These are phyloP conservation scores for Hypomesus transpacificus DNA, from an alignment of 2,113 vertebrate genomes.

Conservation along the genomic window DNA sequence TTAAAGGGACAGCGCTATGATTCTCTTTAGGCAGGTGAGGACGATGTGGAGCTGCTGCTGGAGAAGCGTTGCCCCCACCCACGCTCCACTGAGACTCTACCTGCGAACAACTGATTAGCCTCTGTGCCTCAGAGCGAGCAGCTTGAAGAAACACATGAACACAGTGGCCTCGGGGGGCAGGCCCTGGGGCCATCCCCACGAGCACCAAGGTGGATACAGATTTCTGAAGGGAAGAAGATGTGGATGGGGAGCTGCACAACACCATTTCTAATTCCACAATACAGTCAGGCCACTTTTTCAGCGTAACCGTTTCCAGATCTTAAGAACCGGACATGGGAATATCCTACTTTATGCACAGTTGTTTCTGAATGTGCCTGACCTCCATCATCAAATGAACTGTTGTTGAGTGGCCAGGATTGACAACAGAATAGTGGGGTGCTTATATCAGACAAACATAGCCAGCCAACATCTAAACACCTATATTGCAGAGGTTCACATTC, in stretches of 20 bases:
- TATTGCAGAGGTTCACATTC: too few species aligned
- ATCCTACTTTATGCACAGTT: conserved; percentile 8
- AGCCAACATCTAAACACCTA: too few species aligned
- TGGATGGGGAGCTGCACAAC: not conserved
- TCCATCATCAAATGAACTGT: too few species aligned
- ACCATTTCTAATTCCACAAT: not conserved
- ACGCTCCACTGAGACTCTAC: conserved; percentile 22
- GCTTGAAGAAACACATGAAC: conserved; percentile 50
- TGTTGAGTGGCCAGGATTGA: too few species aligned
- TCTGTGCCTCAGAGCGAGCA: conserved; percentile 49
- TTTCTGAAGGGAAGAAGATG: conserved; percentile 19
- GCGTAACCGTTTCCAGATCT: conserved; percentile 7
- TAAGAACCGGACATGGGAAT: conserved; percentile 3
- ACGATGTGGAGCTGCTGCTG: conserved; percentile 6
- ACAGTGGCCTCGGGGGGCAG: conserved; percentile 49
- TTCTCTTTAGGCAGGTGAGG: not conserved
- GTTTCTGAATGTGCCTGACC: not conserved
- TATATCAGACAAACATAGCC: too few species aligned
- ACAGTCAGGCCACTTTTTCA: conserved; percentile 8
- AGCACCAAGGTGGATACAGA: conserved; percentile 41
- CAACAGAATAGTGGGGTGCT: too few species aligned
- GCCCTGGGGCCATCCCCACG: conserved; percentile 27
- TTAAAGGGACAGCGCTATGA: not conserved
- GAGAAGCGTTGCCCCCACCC: not conserved
- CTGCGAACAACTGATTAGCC: conserved; percentile 33